Base-by-base conservation (phyloP, 1,140 invertebrate species). In the Neodiprion lecontei region DNA sequence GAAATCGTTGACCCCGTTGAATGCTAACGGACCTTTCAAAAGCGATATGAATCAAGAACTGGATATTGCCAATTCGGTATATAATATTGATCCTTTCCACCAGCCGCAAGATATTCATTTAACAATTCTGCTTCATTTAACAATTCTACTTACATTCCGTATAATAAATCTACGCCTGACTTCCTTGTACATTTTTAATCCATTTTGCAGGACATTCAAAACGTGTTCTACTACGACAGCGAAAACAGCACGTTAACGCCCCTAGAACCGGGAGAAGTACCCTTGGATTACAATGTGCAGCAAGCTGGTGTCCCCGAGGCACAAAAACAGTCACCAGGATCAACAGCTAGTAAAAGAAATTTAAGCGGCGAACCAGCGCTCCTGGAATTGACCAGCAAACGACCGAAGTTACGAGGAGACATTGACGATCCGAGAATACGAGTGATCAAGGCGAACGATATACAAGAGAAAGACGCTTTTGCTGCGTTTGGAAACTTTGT, bases 221-320 rank as follows among this genome's bases (percentile, higher is more conserved):
- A 69, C 40, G 67, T 69, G 10, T 69, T 69, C 8, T 69, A 69
- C 40, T 69, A 69, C 67, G 67, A 69, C 67, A 69, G 67, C 21
- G 67, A 69, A 69, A 69, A 69, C 40, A 69, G 67, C 21, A 69
- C 67, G 12, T 47, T 69, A 12, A 69, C 67, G 21, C 21, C 67
- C 11, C 11, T 69, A 12, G 67, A 69, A 23, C 67, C 67, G 14
- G 67, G 67, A 69, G 67, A 69, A 23, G 40, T 69, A 12, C 10
- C 67, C 14, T 11, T 69, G 67, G 67, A 69, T 69, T 21, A 69
- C 23, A 69, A 69, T 23, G 11, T 69, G 11, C 67, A 23, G 40
- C 67, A 69, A 5, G 21, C 5, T 12, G 10, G 11, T 12, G 12
- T 47, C 10, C 67, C 67, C 10, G 67, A 69, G 23, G 67, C 23